Evolutionary conservation across 2,888 invertebrate genomes (phyloP).

Genomic region (Drosophila koepferae): DNA sequence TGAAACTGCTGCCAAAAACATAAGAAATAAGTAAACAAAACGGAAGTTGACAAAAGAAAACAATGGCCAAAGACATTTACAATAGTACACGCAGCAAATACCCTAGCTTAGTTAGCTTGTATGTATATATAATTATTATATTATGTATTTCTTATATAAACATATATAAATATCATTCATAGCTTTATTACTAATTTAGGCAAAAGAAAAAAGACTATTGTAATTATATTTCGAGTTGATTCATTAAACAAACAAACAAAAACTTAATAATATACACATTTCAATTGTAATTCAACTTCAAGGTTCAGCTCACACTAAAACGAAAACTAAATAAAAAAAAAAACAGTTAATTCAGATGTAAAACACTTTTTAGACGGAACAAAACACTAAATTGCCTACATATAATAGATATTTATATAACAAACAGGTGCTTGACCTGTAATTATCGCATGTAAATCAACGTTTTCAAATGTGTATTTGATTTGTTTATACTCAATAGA

Average conservation of each 20-base stretch:
- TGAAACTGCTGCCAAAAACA: constrained; percentile 56
- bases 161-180: neutral
- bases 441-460: constrained; percentile 34
- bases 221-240: neutral
- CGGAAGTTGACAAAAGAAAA: constrained; percentile 73
- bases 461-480: constrained; percentile 11
- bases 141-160: neutral
- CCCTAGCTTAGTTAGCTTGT: neutral
- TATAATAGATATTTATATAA: constrained; percentile 25
- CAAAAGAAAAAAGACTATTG: neutral
- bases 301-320: constrained; percentile 2
- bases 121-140: neutral
- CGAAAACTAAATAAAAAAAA: neutral
- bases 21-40: constrained; percentile 62
- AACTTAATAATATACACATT: neutral
- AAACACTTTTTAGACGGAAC: neutral
- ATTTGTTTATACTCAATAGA: neutral
- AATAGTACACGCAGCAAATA: constrained; percentile 35
- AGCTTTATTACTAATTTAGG: neutral
- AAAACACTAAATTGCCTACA: constrained; percentile 7
- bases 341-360: constrained; percentile 5
- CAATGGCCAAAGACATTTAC: constrained; percentile 20
- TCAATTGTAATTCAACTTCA: constrained; percentile 8
- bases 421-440: constrained; percentile 7
- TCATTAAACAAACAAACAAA: neutral